Percentiles rank a stretch among this genome's conserved stretches.
Conservation (phyloP, 2,888 invertebrate species). For the Congeria kusceri region DNA sequence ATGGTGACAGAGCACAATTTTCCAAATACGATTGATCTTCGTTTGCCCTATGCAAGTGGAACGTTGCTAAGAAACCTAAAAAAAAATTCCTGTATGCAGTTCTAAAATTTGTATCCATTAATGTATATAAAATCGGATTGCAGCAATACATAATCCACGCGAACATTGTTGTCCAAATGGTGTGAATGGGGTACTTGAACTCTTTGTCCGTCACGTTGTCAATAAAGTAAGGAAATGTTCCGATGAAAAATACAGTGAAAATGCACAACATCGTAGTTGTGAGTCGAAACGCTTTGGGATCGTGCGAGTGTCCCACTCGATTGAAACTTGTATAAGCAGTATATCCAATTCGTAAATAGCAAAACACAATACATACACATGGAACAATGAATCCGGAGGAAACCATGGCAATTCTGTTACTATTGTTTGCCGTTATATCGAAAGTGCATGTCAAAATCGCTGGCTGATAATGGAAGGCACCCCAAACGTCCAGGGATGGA, state of each 20-base stretch:
- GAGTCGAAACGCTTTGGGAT: constrained; percentile 73
- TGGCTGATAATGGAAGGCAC: constrained; percentile 73
- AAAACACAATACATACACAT: constrained; percentile 75
- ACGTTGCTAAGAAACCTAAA: too few relatives aligned
- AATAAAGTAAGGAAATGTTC: constrained; percentile 78
- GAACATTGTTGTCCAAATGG: constrained; percentile 75
- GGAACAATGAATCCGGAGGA: constrained; percentile 78
- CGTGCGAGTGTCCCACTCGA: constrained; percentile 66
- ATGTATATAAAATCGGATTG: constrained; percentile 77
- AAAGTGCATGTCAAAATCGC: constrained; percentile 77
- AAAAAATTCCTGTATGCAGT: constrained; percentile 73
- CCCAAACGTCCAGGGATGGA: constrained; percentile 73
- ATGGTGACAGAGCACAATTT: too few relatives aligned
- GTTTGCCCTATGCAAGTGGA: too few relatives aligned
- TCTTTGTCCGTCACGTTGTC: constrained; percentile 71
- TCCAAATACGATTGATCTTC: too few relatives aligned
- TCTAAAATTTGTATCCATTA: constrained; percentile 78
- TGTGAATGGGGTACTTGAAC: constrained; percentile 70
- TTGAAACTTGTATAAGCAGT: constrained; percentile 72
- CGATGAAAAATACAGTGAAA: constrained; percentile 75
- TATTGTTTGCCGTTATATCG: constrained; percentile 65
- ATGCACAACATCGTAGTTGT: constrained; percentile 80
- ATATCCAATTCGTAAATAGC: constrained; percentile 78
- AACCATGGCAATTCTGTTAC: constrained; percentile 74
- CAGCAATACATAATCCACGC: constrained; percentile 75